phyloP scores from a whole-genome alignment of 2,888 invertebrate species.

The Orchesellides sinensis region DNA sequence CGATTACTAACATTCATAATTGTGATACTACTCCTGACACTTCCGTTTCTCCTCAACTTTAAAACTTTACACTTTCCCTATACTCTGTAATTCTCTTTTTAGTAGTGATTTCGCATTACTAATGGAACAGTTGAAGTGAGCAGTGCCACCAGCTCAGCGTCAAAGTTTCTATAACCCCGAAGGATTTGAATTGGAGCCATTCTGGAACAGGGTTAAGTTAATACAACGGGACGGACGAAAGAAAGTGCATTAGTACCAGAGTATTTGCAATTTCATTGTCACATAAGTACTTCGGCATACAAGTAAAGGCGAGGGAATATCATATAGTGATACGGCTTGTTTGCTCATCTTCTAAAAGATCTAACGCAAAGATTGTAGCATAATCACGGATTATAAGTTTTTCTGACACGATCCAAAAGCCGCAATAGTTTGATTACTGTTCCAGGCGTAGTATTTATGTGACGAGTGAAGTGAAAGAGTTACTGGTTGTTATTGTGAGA shows the following conservation, averaged over 20 bases:
- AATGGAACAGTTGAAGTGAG: slow-evolving; percentile 1
- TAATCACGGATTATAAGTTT: too few species aligned
- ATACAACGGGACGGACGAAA: too few species aligned
- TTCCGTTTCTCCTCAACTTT: slow-evolving; percentile 49
- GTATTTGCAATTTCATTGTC: too few species aligned
- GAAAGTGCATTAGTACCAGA: too few species aligned
- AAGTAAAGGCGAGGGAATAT: too few species aligned
- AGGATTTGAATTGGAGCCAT: background rate
- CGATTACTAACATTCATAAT: slow-evolving; percentile 74
- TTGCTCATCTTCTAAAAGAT: too few species aligned
- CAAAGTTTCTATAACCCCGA: background rate
- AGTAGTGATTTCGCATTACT: background rate
- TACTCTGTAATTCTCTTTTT: background rate
- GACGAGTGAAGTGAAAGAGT: background rate
- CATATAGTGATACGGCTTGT: too few species aligned
- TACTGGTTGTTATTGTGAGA: background rate
- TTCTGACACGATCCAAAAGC: background rate
- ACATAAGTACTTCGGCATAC: too few species aligned
- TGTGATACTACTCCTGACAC: slow-evolving; percentile 72
- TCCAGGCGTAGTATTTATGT: background rate
- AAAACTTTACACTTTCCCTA: slow-evolving; percentile 39
- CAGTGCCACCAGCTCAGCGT: background rate
- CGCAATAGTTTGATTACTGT: background rate
- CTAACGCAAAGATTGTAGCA: too few species aligned
- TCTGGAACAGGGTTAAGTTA: background rate